phyloP scores from a whole-genome alignment of 2,888 invertebrate genomes.

The Trilocha varians region DNA sequence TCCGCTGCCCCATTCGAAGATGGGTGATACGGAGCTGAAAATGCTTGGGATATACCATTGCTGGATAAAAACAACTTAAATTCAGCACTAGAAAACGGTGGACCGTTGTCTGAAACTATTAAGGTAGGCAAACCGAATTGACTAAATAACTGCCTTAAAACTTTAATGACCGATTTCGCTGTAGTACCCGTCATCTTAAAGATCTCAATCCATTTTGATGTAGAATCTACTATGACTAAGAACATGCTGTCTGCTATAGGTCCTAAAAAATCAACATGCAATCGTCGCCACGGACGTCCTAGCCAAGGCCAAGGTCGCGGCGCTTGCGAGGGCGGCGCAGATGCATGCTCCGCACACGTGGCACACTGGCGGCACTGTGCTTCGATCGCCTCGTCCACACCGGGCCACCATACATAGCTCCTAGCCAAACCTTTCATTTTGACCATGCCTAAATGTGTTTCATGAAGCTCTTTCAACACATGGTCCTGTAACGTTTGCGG shows the following conservation, averaged over 20 bases:
- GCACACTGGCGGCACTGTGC: slow-evolving; percentile 3
- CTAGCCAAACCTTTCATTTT: slow-evolving; percentile 11
- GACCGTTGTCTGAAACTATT: not conserved
- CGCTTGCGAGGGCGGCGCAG: slow-evolving; percentile 14
- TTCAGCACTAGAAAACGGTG: not conserved
- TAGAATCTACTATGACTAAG: slow-evolving; percentile 11
- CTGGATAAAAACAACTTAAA: not conserved
- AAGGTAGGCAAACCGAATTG: not conserved
- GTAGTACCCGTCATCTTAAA: slow-evolving; percentile 7
- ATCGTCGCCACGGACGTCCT: slow-evolving; percentile 5
- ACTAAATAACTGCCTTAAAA: not conserved
- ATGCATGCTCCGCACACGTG: slow-evolving; percentile 4
- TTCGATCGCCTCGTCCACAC: slow-evolving; percentile 19
- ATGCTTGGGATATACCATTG: not conserved
- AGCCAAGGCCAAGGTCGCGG: slow-evolving; percentile 8
- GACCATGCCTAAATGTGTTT: slow-evolving; percentile 11
- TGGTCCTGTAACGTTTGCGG: slow-evolving; percentile 2
- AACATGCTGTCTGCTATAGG: slow-evolving; percentile 9
- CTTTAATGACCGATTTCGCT: slow-evolving; percentile 11
- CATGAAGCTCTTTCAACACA: slow-evolving; percentile 7
- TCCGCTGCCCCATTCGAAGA: too few species aligned
- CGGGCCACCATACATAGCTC: slow-evolving; percentile 13
- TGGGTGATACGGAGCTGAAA: too few species aligned
- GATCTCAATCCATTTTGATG: slow-evolving; percentile 12
- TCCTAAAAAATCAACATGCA: slow-evolving; percentile 14